These are phyloP conservation scores for Plebejus anna DNA, from an alignment of 2,888 invertebrate genomes.

Conservation along the genomic window DNA sequence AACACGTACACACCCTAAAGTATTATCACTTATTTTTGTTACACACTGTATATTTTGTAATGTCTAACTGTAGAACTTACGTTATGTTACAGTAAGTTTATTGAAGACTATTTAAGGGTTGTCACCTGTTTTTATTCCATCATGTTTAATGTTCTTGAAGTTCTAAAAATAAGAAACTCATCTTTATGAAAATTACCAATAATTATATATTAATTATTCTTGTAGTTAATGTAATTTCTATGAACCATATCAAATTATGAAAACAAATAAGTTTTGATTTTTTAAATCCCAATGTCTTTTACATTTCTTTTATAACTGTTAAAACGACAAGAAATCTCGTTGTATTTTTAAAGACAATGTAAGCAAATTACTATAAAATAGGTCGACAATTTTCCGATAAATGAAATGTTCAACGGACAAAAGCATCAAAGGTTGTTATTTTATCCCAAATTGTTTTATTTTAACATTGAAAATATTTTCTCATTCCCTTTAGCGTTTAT, in stretches of 20 bases:
- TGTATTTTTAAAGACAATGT: neutral
- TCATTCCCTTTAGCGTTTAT: neutral
- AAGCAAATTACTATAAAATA: neutral
- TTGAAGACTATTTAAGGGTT: neutral
- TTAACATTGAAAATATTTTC: neutral
- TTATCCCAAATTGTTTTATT: conserved; percentile 22
- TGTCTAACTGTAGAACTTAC: neutral
- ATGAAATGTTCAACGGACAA: conserved; percentile 21
- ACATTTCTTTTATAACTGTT: neutral
- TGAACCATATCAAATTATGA: neutral
- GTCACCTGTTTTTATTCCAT: too few relatives aligned
- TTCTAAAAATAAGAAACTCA: neutral
- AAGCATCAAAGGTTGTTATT: neutral
- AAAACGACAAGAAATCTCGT: neutral
- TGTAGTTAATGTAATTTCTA: neutral
- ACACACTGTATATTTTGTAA: too few relatives aligned
- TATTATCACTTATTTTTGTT: too few relatives aligned
- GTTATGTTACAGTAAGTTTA: neutral
- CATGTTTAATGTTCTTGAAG: too few relatives aligned
- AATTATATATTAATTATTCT: neutral
- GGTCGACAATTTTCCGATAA: conserved; percentile 20
- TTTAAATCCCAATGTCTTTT: neutral
- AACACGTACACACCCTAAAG: too few relatives aligned
- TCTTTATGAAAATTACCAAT: too few relatives aligned
- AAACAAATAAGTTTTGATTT: too few relatives aligned